Base-by-base conservation (phyloP, 2,888 invertebrate genomes). In the Stenodera caucasica region DNA sequence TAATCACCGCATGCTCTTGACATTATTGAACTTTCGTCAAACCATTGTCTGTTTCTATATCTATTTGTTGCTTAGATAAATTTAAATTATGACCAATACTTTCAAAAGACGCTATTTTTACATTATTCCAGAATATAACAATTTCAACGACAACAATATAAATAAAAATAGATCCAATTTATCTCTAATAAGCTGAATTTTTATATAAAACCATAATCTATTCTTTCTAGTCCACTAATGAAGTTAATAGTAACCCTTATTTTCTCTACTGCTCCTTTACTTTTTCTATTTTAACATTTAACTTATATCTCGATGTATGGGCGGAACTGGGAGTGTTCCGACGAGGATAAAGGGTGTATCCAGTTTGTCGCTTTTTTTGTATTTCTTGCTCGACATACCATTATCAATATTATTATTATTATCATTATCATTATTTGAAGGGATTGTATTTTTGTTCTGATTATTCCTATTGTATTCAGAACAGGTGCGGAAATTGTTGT, bases 401-500 rank as follows among this genome's bases (percentile, higher is more conserved):
- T 45, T 45, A 45, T 45, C 6, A 26, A 5, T 26, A 26, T 26
- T 26, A 26, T 26, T 26, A n/a, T n/a, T n/a, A n/a, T n/a, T n/a
- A n/a, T n/a, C n/a, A n/a, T n/a, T n/a, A n/a, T n/a, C n/a, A n/a
- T n/a, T n/a, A n/a, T n/a, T n/a, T 45, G 21, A 21, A 29, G 52
- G 52, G 52, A 52, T n/a, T n/a, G n/a, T n/a, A n/a, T n/a, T 30
- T 33, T 12, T 45, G 29, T 52, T 18, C 32, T 45, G 35, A 45
- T 45, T 37, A 8, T 21, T 21, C 11, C 45, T 12, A 56, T 60
- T 60, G 60, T 60, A 49, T 45, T 33, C 18, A 45, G 32, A 49
- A 56, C 52, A 45, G 60, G 56, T 60, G 60, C 56, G 60, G 56
- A 60, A 60, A 60, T 51, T 55, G 50, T 49, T 59, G 55, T 14